Evolutionary conservation across 2,797 vertebrate species (phyloP).

Genomic region (Australoheros facetus): DNA sequence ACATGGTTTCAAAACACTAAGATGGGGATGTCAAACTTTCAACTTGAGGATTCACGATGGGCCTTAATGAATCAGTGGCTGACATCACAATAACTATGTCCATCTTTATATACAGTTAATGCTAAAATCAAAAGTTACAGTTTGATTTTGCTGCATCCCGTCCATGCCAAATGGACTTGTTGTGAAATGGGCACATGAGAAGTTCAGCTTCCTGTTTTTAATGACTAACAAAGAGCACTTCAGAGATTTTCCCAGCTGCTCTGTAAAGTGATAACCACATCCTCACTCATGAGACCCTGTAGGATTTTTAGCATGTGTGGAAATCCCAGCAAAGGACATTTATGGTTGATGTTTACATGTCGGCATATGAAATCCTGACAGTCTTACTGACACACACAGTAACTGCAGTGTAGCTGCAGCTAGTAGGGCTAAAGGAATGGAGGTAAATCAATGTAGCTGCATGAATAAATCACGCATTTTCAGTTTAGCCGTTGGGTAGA

Average conservation of each 20-base stretch:
- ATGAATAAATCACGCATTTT: constrained; percentile 43
- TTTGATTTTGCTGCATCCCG: constrained; percentile 40
- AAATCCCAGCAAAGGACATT: constrained; percentile 5
- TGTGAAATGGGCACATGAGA: constrained; percentile 61
- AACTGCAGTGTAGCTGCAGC: constrained; percentile 10
- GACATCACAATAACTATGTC: background rate
- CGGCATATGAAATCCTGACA: background rate
- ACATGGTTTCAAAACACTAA: background rate
- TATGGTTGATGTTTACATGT: constrained; percentile 14
- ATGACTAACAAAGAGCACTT: constrained; percentile 43
- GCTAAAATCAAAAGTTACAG: background rate
- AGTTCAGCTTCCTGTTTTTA: constrained; percentile 66
- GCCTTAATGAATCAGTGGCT: background rate
- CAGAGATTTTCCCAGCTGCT: constrained; percentile 30
- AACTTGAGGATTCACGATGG: background rate
- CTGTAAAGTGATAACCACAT: constrained; percentile 60
- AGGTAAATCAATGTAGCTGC: constrained; percentile 1
- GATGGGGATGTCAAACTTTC: background rate
- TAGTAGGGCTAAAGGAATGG: constrained; percentile 5
- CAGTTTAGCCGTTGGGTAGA: constrained; percentile 8
- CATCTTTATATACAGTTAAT: background rate
- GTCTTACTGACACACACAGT: constrained; percentile 9
- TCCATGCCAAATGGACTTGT: constrained; percentile 48
- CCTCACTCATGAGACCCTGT: constrained; percentile 28
- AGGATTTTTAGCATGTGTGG: constrained; percentile 1